Conservation (phyloP, 2,797 vertebrate species). For the Geotrypetes seraphini region DNA sequence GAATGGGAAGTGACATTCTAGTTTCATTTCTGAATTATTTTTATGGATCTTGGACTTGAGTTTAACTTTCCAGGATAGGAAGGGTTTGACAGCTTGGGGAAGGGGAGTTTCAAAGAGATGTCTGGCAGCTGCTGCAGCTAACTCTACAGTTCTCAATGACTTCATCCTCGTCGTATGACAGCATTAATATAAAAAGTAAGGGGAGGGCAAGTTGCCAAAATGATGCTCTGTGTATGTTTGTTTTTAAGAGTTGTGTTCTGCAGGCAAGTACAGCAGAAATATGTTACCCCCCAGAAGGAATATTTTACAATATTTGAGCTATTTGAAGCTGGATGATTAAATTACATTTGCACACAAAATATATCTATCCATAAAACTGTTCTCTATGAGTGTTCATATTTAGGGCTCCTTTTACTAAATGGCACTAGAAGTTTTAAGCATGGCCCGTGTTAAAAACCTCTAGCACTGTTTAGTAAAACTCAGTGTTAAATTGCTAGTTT, state of each 20-base stretch:
- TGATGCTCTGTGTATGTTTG: conserved; percentile 8
- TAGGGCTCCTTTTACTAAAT: too few relatives aligned
- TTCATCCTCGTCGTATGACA: conserved; percentile 26
- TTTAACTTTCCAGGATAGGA: conserved; percentile 7
- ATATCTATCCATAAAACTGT: conserved; percentile 10
- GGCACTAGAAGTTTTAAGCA: too few relatives aligned
- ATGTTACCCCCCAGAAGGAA: too few relatives aligned
- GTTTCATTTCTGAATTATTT: too few relatives aligned
- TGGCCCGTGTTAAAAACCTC: too few relatives aligned
- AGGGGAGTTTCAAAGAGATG: conserved; percentile 6
- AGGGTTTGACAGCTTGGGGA: conserved; percentile 19
- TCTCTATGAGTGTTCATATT: conserved; percentile 8
- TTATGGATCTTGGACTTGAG: too few relatives aligned
- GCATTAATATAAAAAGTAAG: conserved; percentile 11
- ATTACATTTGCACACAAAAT: conserved; percentile 11
- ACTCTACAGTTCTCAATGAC: conserved; percentile 20
- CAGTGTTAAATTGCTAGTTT: conserved; percentile 15
- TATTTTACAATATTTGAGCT: conserved; percentile 1
- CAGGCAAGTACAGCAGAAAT: conserved; percentile 26
- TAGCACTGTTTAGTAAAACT: too few relatives aligned
- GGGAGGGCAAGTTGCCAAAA: conserved; percentile 8
- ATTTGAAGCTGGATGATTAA: conserved; percentile 11
- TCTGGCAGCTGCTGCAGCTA: conserved; percentile 14
- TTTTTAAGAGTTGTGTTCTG: conserved; percentile 28
- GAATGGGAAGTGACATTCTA: too few relatives aligned